Conservation (phyloP, 2,888 invertebrate species). For the Zhuqinia jingwanae region DNA sequence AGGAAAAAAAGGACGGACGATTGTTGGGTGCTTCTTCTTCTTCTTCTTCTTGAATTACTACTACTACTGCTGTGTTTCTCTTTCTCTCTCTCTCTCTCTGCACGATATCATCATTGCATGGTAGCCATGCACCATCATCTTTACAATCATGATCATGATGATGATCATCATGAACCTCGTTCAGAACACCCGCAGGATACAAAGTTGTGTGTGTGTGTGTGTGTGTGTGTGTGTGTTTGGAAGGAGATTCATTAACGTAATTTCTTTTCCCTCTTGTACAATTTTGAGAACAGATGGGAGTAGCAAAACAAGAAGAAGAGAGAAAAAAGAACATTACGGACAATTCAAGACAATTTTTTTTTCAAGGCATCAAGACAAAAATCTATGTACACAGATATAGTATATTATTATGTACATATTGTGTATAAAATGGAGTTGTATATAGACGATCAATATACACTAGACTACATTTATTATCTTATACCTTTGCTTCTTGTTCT, state of each 20-base stretch:
- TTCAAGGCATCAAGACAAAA: no score
- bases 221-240: no score
- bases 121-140: constrained; percentile 1
- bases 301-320: constrained; percentile 12
- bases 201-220: constrained; percentile 54
- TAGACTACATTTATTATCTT: not conserved
- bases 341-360: constrained; percentile 26
- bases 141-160: not conserved
- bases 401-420: no score
- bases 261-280: constrained; percentile 62
- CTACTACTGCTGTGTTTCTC: no score
- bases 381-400: no score
- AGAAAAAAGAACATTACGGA: not conserved
- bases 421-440: no score
- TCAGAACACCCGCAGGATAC: constrained; percentile 71
- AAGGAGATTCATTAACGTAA: constrained; percentile 73
- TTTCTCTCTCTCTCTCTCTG: constrained; percentile 49
- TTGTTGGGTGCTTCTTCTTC: constrained; percentile 55
- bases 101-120: constrained; percentile 63
- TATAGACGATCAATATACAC: no score
- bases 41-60: no score
- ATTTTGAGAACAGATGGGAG: constrained; percentile 69
- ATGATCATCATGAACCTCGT: constrained; percentile 57
- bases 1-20: constrained; percentile 5
- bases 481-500: not conserved